Conservation (phyloP, 2,113 vertebrate species). For the Lethenteron reissneri region DNA sequence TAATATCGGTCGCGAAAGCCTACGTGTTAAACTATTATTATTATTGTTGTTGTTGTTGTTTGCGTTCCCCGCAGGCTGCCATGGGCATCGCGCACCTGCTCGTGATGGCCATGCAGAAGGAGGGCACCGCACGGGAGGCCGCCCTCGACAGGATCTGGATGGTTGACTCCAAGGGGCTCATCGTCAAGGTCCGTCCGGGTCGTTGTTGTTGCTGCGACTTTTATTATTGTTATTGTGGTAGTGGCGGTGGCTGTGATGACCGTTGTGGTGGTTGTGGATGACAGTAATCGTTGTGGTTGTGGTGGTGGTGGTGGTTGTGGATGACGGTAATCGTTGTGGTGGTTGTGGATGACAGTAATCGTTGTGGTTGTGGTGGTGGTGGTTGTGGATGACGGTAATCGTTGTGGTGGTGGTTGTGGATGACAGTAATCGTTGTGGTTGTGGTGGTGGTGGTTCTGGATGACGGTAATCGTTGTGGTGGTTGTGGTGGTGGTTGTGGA, state of each 20-base stretch:
- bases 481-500: no score
- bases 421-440: no score
- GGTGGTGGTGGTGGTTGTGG: no score
- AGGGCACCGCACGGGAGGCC: slow-evolving; percentile 34
- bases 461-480: no score
- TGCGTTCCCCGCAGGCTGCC: slow-evolving; percentile 40
- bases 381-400: no score
- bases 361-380: no score
- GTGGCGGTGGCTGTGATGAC: background rate
- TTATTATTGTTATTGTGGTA: background rate
- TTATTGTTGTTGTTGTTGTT: background rate
- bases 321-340: no score
- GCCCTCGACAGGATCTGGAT: slow-evolving; percentile 62
- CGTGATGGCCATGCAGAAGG: slow-evolving; percentile 75
- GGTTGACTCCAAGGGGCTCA: slow-evolving; percentile 80
- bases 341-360: no score
- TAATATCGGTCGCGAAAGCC: no score
- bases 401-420: no score
- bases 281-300: background rate
- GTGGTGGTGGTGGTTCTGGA: no score
- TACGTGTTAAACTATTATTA: no score
- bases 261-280: background rate
- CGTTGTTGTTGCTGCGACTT: background rate
- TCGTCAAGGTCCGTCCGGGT: slow-evolving; percentile 48
- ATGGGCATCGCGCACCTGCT: slow-evolving; percentile 73